phyloP scores from a whole-genome alignment of 2,113 vertebrate species.

The Empidonax alnorum region DNA sequence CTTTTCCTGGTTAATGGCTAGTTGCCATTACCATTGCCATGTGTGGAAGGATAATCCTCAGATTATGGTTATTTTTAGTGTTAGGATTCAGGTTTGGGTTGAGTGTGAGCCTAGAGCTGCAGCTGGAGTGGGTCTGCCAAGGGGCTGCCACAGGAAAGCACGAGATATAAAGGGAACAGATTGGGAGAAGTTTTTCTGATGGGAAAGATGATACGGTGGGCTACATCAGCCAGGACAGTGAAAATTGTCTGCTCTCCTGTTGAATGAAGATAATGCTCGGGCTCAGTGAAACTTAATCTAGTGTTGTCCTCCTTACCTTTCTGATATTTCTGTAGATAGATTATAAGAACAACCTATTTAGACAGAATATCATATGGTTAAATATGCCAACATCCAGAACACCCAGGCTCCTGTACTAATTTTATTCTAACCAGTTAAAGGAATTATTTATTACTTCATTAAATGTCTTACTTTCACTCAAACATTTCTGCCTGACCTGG shows the following conservation, averaged over 20 bases:
- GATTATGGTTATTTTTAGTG: conserved; percentile 39
- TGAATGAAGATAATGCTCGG: not conserved
- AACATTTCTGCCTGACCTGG: not conserved
- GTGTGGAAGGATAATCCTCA: conserved; percentile 19
- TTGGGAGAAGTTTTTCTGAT: not conserved
- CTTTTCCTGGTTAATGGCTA: not conserved
- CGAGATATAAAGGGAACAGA: not conserved
- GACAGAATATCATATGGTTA: not conserved
- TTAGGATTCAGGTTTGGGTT: conserved; percentile 1
- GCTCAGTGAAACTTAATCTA: not conserved
- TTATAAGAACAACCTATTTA: not conserved
- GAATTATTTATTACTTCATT: not conserved
- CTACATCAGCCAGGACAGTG: not conserved
- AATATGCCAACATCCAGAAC: not conserved
- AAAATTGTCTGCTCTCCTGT: not conserved
- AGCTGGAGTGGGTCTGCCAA: not conserved
- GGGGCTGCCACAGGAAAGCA: not conserved
- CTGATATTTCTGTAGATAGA: not conserved
- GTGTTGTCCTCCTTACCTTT: not conserved
- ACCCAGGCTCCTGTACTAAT: not conserved
- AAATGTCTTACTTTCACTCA: not conserved
- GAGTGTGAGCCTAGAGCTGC: not conserved
- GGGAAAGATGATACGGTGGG: not conserved
- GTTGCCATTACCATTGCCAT: not conserved
- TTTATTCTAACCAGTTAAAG: not conserved